A percentile compares a stretch with the other conserved stretches of the same genome.
Conservation (phyloP, 1,140 invertebrate species). For the Portunus trituberculatus region DNA sequence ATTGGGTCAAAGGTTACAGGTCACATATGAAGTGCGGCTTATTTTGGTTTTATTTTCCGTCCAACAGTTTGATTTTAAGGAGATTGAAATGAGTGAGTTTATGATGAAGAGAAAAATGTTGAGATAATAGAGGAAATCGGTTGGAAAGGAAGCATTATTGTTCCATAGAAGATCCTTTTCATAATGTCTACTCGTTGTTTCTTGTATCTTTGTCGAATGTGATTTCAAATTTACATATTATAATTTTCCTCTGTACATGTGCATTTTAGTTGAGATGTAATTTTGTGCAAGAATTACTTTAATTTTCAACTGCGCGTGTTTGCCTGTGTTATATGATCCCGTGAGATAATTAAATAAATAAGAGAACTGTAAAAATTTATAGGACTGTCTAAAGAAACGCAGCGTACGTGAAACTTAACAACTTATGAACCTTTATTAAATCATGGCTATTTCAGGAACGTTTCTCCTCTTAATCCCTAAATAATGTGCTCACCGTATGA, state of each 20-base stretch:
- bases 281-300: background rate
- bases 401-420: background rate
- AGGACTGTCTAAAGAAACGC: background rate
- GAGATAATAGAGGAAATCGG: background rate
- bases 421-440: background rate
- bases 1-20: background rate
- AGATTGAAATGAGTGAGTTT: background rate
- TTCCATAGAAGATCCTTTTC: background rate
- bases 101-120: background rate
- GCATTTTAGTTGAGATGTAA: background rate
- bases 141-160: background rate
- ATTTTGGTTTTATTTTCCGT: too few relatives aligned
- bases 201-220: background rate
- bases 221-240: constrained; percentile 16
- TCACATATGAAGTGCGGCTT: background rate
- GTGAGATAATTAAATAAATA: too few relatives aligned
- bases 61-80: too few relatives aligned
- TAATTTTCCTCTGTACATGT: background rate
- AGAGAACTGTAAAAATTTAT: too few relatives aligned
- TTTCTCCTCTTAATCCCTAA: background rate
- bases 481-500: constrained; percentile 13
- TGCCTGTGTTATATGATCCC: too few relatives aligned
- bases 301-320: too few relatives aligned
- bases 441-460: background rate
- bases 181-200: background rate